Conservation (phyloP, 2,113 vertebrate genomes). For the Muntiacus muntjak region DNA sequence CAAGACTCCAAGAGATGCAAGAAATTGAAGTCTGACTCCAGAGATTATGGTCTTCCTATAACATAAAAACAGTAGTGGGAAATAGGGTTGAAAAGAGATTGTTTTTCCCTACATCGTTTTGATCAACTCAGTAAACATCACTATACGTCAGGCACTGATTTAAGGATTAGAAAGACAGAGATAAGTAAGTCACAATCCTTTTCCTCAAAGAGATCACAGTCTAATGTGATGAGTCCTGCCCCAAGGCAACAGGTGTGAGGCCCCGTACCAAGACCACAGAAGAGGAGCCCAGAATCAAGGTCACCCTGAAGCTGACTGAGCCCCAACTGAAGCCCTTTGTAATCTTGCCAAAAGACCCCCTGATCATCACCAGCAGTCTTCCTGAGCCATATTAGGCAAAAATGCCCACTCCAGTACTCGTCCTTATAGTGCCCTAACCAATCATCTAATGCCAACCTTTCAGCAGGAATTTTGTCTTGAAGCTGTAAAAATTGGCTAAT, state of each 20-base stretch:
- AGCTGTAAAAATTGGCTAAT: not conserved
- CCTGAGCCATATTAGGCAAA: not conserved
- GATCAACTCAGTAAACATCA: not conserved
- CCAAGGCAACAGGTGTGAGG: not conserved
- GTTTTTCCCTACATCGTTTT: not conserved
- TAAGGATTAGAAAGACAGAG: not conserved
- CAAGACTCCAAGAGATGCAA: not conserved
- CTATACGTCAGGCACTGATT: not conserved
- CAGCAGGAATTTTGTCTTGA: not conserved
- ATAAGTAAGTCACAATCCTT: not conserved
- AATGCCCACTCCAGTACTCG: not conserved
- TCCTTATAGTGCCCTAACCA: not conserved
- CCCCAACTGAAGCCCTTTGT: not conserved
- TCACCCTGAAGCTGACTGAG: not conserved
- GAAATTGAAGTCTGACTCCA: not conserved
- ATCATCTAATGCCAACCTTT: not conserved
- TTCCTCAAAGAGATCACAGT: not conserved
- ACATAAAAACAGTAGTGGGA: not conserved
- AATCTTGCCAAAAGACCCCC: not conserved
- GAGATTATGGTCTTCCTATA: not conserved
- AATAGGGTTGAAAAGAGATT: not conserved
- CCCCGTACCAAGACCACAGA: not conserved
- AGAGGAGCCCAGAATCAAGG: not conserved
- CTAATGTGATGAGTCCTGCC: not conserved
- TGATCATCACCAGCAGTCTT: not conserved